phyloP scores from a whole-genome alignment of 2,113 vertebrate genomes.

The Ellobius talpinus region DNA sequence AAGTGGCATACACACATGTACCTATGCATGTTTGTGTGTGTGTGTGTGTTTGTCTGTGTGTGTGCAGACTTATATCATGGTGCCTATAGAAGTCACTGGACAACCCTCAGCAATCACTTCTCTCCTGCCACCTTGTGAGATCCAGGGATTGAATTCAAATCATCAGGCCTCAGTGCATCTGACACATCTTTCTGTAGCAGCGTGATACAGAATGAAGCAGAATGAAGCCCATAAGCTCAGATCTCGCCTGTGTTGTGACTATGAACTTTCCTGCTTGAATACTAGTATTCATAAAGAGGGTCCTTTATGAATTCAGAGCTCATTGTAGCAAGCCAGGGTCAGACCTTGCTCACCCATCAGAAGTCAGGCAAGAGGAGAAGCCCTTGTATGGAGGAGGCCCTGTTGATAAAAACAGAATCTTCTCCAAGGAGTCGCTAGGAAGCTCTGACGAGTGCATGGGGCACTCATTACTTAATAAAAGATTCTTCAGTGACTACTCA shows the following conservation, averaged over 20 bases:
- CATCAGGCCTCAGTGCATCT: not conserved
- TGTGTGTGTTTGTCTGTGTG: not conserved
- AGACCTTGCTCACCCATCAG: not conserved
- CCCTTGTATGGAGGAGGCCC: not conserved
- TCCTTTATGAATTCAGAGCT: not conserved
- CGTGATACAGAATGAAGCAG: slow-evolving; percentile 15
- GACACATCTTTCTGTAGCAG: slow-evolving; percentile 3
- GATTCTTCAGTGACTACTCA: slow-evolving; percentile 66
- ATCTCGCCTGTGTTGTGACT: not conserved
- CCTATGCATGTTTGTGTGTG: not conserved
- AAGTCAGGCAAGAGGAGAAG: slow-evolving; percentile 8
- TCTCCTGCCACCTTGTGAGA: not conserved
- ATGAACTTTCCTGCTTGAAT: slow-evolving; percentile 32
- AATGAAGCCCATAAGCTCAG: not conserved
- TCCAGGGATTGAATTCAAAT: not conserved
- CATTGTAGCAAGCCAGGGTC: not conserved
- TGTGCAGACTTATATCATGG: not conserved
- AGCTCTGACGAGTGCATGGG: not conserved
- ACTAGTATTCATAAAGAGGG: not conserved
- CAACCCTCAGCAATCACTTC: not conserved
- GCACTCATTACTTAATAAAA: slow-evolving; percentile 73
- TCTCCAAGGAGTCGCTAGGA: slow-evolving; percentile 33
- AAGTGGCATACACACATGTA: not conserved
- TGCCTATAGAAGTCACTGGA: not conserved
- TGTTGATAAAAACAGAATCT: slow-evolving; percentile 49